phyloP scores from a whole-genome alignment of 1,140 invertebrate genomes.

The Diorhabda carinulata region DNA sequence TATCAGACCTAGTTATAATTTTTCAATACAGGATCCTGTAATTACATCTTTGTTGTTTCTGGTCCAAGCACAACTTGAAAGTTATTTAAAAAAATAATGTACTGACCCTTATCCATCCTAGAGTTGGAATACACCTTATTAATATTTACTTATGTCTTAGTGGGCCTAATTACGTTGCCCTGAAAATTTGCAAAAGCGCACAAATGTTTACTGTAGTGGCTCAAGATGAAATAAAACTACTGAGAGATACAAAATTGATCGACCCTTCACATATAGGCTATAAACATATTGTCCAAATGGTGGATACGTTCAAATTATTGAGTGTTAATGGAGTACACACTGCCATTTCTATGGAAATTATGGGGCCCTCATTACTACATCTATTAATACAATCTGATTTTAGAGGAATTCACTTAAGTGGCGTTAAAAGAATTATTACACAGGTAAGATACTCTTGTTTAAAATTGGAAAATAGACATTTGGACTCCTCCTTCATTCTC shows the following conservation, averaged over 20 bases:
- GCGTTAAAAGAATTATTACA: constrained; percentile 91
- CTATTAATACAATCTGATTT: constrained; percentile 97
- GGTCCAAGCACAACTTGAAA: no score
- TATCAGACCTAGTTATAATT: no score
- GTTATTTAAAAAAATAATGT: no score
- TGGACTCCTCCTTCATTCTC: not conserved
- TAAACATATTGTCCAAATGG: constrained; percentile 91
- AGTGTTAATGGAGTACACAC: constrained; percentile 94
- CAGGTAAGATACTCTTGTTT: constrained; percentile 62
- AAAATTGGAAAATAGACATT: not conserved
- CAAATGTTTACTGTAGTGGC: constrained; percentile 96
- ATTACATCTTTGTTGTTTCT: no score
- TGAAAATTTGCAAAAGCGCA: constrained; percentile 98
- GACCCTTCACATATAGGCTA: constrained; percentile 84
- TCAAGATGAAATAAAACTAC: constrained; percentile 95
- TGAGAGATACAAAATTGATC: constrained; percentile 85
- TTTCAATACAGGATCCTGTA: no score
- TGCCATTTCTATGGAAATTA: constrained; percentile 98
- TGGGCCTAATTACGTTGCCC: constrained; percentile 83
- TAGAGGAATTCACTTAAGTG: constrained; percentile 88
- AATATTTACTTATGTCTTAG: constrained; percentile 26
- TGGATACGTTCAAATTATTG: constrained; percentile 95
- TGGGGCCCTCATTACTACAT: constrained; percentile 96
- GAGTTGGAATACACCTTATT: no score
- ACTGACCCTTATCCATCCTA: no score